Conservation (phyloP, 2,797 vertebrate genomes). For the Amazona finschi region DNA sequence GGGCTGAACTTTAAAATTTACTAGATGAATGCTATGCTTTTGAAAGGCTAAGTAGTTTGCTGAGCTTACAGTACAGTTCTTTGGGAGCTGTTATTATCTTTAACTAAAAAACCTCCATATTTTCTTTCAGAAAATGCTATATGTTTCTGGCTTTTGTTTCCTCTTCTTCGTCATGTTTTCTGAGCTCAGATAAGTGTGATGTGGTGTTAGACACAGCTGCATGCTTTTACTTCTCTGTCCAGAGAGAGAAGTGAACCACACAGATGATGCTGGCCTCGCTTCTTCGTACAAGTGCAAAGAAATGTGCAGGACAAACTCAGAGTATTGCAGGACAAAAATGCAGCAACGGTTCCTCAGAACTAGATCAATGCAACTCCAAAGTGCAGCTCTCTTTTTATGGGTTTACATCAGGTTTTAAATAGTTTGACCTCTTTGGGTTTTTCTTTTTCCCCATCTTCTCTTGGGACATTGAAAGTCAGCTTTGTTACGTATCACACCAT, state of each 20-base stretch:
- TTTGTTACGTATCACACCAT: not conserved
- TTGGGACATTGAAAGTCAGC: not conserved
- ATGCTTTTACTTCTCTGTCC: not conserved
- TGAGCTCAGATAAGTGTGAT: not conserved
- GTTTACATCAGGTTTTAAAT: not conserved
- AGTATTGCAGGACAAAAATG: fast-evolving
- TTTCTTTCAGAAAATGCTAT: not conserved
- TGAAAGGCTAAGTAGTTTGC: not conserved
- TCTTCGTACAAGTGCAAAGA: not conserved
- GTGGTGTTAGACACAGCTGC: not conserved
- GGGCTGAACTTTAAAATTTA: not conserved
- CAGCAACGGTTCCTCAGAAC: not conserved
- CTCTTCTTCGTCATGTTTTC: not conserved
- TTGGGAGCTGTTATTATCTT: not conserved
- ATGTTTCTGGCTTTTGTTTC: not conserved
- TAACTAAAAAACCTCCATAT: fast-evolving
- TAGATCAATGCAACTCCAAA: not conserved
- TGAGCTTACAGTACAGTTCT: not conserved
- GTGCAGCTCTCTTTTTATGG: no score
- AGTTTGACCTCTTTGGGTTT: not conserved
- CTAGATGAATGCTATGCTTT: not conserved
- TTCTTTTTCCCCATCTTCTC: not conserved
- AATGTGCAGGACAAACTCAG: not conserved
- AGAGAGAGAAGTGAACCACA: not conserved
- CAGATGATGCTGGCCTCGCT: not conserved